Evolutionary conservation across 2,888 invertebrate genomes (phyloP), one percentile per base, ranked within the genome.

Genomic region (Pollenia labialis): DNA sequence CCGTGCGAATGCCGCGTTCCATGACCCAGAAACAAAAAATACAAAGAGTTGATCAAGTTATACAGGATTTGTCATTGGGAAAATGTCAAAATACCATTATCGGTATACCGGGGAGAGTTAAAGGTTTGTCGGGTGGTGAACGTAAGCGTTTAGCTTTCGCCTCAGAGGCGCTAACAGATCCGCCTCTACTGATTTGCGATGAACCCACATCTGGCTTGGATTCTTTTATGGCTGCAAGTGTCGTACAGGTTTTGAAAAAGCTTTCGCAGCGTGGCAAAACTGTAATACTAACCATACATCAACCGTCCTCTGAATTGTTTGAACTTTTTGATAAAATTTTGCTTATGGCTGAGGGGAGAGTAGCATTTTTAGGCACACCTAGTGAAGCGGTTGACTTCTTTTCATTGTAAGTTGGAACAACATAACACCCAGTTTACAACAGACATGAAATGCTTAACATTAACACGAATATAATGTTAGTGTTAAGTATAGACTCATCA

Each of bases 181-280:
- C 99, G 0, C 96, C 98, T 0, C 94, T 99, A 60, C 96, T 99
- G 95, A 98, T 99, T 92, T 99, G 99, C 92, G 99, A 99, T 91
- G 99, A 99, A 91, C 99, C 99, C 0, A 99, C 99, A 0, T 98
- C 98, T 0, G 98, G 99, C 1, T 94, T 99, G 81, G 99, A 99
- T 93, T 98, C 99, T 0, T 99, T 97, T 91, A 99, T 99, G 98
- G 99, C 99, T 0, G 96, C 97, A 91, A 98, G 97, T 93, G 98
- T 99, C 2, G 96, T 98, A 18, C 96, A 97, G 93, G 96, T 97
- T 69, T 93, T 97, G 58, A 97, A 96, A 93, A 95, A 95, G 54
- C 93, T 97, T 81, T 96, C 97, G 1, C 95, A 95, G 90, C 96
- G 96, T 90, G 98, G 98, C 40, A 98, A 98, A 94, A 98, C 98